Conservation (phyloP, 2,113 vertebrate genomes). For the Dryoscopus gambensis region DNA sequence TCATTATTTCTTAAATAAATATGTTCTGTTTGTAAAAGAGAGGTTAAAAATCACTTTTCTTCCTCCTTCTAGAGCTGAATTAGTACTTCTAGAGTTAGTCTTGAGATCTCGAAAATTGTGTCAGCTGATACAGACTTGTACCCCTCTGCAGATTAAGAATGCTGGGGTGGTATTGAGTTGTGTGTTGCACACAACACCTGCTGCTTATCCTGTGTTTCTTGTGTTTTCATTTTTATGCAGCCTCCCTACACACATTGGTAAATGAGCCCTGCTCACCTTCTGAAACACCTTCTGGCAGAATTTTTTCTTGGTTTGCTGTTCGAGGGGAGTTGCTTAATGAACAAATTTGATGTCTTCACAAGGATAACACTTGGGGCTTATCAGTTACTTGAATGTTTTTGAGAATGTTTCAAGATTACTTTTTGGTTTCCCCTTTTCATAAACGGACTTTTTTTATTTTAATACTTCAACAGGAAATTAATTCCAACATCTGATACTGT, state of each 20-base stretch:
- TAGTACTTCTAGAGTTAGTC: neutral
- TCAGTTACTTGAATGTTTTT: neutral
- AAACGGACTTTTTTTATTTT: neutral
- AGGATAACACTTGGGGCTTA: neutral
- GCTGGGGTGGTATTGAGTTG: neutral
- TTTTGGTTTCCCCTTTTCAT: neutral
- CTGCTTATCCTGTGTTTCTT: neutral
- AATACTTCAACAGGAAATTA: neutral
- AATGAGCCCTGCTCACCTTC: neutral
- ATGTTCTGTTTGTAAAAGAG: neutral
- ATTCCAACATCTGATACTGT: neutral
- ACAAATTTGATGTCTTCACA: neutral
- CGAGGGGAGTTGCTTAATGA: neutral
- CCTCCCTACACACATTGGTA: rapidly evolving
- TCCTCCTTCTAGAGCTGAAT: neutral
- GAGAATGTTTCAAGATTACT: neutral
- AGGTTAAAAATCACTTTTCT: neutral
- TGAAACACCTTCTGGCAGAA: neutral
- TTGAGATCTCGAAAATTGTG: neutral
- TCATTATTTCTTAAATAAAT: neutral
- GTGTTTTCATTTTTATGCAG: neutral
- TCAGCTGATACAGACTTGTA: neutral
- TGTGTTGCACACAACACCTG: neutral
- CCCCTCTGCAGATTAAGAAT: neutral
- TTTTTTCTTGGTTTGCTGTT: neutral